Base-by-base conservation (phyloP, 2,797 vertebrate species). In the Muraenolepis orangiensis region DNA sequence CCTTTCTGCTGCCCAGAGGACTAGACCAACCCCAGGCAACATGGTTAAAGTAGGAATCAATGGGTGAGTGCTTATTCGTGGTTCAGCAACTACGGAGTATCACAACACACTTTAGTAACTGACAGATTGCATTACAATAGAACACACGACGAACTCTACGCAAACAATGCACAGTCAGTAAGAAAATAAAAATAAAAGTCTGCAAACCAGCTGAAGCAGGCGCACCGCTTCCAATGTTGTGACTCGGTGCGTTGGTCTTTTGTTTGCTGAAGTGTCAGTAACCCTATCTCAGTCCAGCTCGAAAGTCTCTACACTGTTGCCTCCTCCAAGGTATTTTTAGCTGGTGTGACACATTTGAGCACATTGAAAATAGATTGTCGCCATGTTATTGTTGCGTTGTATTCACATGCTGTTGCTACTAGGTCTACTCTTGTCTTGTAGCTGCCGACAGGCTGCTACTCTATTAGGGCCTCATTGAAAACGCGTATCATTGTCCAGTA, bases 11-110 rank as follows among this genome's bases (percentile, higher is more conserved):
- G n/a, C 1, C 1, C 86, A 95, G 91, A 94, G 92, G 91, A 93
- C 92, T 86, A 87, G 8, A 82, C 79, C 84, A 89, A 90, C 87
- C 87, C 80, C 89, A 91, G 90, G 78, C 89, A 94, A 90, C 82
- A 95, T 95, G 94, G 94, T 95, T 78, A 95, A 95, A 94, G 92
- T 95, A 8, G 94, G 94, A 72, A 89, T 95, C 86, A 95, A 95
- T 71, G 94, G 94, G 94, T 95, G 91, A 94, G 94, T 34, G 32
- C 34, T 29, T 66, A 29, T 69, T 69, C 20, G 36, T 36, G 23
- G 11, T 69, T 69, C 30, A 64, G 57, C 57, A 26, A 64, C 51
- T 57, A 57, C 20, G 23, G 46, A 57, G 51, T 5, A 57, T 6
- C 51, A 57, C 51, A 7, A 23, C 51, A 57, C 51, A 57, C 57